A percentile compares a stretch with the other conserved stretches of the same genome.
Evolutionary conservation across 2,797 vertebrate genomes (phyloP).

Genomic region (Valencia hispanica): DNA sequence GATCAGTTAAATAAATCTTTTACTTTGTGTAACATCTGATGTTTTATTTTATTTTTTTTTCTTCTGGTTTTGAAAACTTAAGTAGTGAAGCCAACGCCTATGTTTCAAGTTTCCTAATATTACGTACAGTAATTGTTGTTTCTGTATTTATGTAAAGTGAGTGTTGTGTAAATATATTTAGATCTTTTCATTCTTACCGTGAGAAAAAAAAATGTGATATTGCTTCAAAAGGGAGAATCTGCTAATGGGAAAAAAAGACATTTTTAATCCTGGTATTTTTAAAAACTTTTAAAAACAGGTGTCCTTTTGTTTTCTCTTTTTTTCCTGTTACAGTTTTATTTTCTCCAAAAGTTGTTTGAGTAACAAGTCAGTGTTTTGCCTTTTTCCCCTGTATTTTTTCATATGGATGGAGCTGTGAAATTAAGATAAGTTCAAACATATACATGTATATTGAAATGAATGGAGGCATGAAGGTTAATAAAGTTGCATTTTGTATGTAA

Average conservation of each 20-base stretch:
- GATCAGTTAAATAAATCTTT: conserved; percentile 76
- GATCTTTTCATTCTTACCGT: conserved; percentile 95
- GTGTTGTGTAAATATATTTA: conserved; percentile 99
- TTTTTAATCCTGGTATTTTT: conserved; percentile 89
- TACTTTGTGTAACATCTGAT: conserved; percentile 76
- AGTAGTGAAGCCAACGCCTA: conserved; percentile 94
- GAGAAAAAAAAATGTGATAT: conserved; percentile 88
- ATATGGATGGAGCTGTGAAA: conserved; percentile 99
- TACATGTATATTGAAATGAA: conserved; percentile 99
- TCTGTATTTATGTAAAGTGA: conserved; percentile 99
- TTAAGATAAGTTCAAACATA: conserved; percentile 98
- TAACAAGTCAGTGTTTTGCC: conserved; percentile 98
- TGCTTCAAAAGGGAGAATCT: conserved; percentile 91
- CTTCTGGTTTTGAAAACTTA: conserved; percentile 81
- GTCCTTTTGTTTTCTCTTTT: conserved; percentile 70
- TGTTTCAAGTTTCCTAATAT: conserved; percentile 97
- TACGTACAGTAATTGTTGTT: conserved; percentile 95
- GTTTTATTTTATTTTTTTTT: conserved; percentile 76
- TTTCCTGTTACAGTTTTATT: conserved; percentile 73
- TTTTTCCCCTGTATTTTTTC: conserved; percentile 82
- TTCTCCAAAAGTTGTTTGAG: conserved; percentile 91
- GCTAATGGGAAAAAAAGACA: conserved; percentile 87
- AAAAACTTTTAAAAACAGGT: conserved; percentile 89
- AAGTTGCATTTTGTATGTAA: conserved; percentile 99
- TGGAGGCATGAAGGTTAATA: conserved; percentile 99